Evolutionary conservation across 2,797 vertebrate species (phyloP), one percentile per base, ranked within the genome.

Genomic region (Myioborus miniatus): DNA sequence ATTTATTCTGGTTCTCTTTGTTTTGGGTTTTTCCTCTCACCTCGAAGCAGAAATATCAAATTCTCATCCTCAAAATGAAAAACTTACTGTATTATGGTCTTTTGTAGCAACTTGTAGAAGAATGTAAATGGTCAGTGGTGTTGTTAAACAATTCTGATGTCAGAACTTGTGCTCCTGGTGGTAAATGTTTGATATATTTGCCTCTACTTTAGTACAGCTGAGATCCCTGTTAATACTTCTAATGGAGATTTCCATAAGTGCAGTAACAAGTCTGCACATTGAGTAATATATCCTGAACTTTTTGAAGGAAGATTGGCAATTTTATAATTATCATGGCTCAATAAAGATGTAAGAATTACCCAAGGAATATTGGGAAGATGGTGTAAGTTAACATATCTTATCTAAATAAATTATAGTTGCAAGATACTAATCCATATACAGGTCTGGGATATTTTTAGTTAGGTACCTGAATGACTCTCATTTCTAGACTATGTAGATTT

Each of bases 1-100:
- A 70, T 83, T 89, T 94, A 46, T 92, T 96, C 70, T 89, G 13
- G 13, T 59, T 74, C 46, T 87, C 41, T 82, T 77, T 80, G 27
- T 36, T 93, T 90, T 74, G 59, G 27, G 5, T 50, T 72, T 92
- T 71, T 85, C 20, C 39, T 72, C 22, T 68, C 29, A 64, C 68
- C 27, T 89, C 14, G 3, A 72, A 87, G 71, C 26, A 83, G 71
- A 93, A 94, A 96, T 87, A 92, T 69, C 63, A 91, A 93, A 83
- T 65, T 86, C 64, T 53, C 30, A 39, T 36, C 34, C 27, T 82
- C 23, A 60, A 79, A 89, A 87, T 71, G 41, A 95, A 87, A 96
- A 94, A 43, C n/a, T 47, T 20, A 32, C 27, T 27, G 18, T 58
- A 14, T 72, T 32, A 20, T 63, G 18, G 76, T 82, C 30, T 6